Evolutionary conservation across 2,888 invertebrate genomes (phyloP), one percentile per base, ranked within the genome.

Genomic region (Antheraea assamensis): DNA sequence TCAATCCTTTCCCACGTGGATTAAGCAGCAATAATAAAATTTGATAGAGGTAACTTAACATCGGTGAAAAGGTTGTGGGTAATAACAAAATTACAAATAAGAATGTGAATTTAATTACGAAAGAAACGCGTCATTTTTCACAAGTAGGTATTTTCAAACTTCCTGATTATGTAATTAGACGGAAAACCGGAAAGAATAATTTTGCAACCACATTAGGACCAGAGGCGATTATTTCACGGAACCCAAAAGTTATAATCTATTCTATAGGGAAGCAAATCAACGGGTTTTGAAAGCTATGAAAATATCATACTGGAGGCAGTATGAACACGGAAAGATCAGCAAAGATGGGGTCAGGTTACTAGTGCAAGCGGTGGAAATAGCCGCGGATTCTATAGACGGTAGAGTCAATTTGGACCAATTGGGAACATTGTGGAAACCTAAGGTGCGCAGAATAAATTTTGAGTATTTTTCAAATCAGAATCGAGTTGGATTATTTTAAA

Each of bases 251-350:
- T 66, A 68, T 64, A 55, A 19, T 52, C 42, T 74, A 24, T 27
- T 72, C 7, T 73, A 42, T 13, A 95, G 95, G 77, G 96, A 96
- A 85, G 96, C 96, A 0, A 92, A 96, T 73, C 90, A 95, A 70
- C 90, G 96, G 10, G 94, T 96, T 3, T 82, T 96, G 2, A 96
- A 96, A 86, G 95, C 96, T 0, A 89, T 96, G 83, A 96, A 96
- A 87, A 96, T 96, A 79, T 96, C 95, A 0, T 96, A 95, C 79
- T 96, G 96, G 95, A 88, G 95, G 0, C 96, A 96, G 82, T 96
- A 95, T 78, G 96, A 96, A 79, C 95, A 95, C 74, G 96, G 96
- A 0, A 95, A 96, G 87, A 89, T 96, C 75, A 95, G 96, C 71
- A 95, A 95, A 74, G 95, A 95, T 7, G 95, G 95, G 0, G 95